Conservation (phyloP, 2,888 invertebrate genomes). For the Elgonia sp. region DNA sequence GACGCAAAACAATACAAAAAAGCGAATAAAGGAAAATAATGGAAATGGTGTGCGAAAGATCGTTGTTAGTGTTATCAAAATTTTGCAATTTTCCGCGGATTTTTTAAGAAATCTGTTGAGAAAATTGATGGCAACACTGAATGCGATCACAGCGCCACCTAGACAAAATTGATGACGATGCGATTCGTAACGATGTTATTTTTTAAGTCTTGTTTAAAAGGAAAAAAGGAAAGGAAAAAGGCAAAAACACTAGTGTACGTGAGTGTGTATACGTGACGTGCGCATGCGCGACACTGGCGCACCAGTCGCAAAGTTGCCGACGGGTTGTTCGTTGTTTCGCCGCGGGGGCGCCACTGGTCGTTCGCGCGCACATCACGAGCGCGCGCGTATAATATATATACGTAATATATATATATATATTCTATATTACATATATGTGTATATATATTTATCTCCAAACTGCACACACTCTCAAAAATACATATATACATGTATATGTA, state of each 20-base stretch:
- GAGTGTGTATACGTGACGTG: conserved; percentile 60
- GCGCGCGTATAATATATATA: conserved; percentile 66
- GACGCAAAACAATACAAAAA: neutral
- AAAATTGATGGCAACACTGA: neutral
- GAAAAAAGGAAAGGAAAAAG: conserved; percentile 21
- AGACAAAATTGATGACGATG: conserved; percentile 77
- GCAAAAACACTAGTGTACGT: conserved; percentile 59
- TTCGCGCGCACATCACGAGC: neutral
- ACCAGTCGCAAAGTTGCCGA: conserved; percentile 24
- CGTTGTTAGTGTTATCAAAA: too few species aligned
- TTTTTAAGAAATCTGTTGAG: neutral
- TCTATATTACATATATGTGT: conserved; percentile 81
- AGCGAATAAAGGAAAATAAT: neutral
- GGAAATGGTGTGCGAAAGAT: neutral
- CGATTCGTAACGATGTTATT: conserved; percentile 83
- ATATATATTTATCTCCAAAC: conserved; percentile 82
- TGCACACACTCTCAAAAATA: conserved; percentile 77
- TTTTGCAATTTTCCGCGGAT: too few species aligned
- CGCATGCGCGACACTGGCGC: conserved; percentile 32
- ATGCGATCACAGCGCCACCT: conserved; percentile 23
- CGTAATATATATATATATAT: conserved; percentile 74
- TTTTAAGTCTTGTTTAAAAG: conserved; percentile 82
- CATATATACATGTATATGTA: conserved; percentile 81
- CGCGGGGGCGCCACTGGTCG: conserved; percentile 13
- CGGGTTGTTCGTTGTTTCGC: conserved; percentile 43